Base-by-base conservation (phyloP, 2,888 invertebrate species). In the Leptopilina syphax region DNA sequence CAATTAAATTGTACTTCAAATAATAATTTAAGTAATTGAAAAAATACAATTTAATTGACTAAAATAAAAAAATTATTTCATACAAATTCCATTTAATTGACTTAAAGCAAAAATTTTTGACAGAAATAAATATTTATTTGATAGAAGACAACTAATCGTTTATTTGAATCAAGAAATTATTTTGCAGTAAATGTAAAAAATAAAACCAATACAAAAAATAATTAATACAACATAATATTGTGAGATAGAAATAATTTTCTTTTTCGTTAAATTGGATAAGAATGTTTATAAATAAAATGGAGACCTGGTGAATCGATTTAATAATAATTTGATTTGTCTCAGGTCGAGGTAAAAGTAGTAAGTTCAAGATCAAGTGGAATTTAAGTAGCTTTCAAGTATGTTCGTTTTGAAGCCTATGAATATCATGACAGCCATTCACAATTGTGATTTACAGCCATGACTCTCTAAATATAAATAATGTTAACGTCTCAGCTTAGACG, bases 361-460 rank as follows among this genome's bases (percentile, higher is more conserved):
- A 63, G 63, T 18, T 63, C 63, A 63, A 63, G 63, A 63, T 63
- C 63, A 63, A 63, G 63, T 63, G 63, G 24, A 24, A 63, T 63
- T 24, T 7, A 63, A 63, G 63, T 18, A 24, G 9, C 18, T 24
- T 63, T 63, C 63, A 63, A 24, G 63, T 63, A 63, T n/a, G 8
- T n/a, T n/a, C 24, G 18, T 24, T n/a, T 63, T 63, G 63, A 63
- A 63, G 63, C 63, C 63, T 24, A 24, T 18, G 60, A 60, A 60
- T 60, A 60, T 60, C 60, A 60, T n/a, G 60, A 18, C 60, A 60
- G n/a, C 60, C n/a, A 60, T 60, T 63, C 63, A 63, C 9, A 24
- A 24, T 18, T 8, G 18, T 24, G 24, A 63, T 63, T 63, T 63
- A 63, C 24, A 8, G 63, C 24, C 18, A 24, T 18, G 63, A 9